Base-by-base conservation (phyloP, 2,888 invertebrate species). In the Euplexia lucipara region DNA sequence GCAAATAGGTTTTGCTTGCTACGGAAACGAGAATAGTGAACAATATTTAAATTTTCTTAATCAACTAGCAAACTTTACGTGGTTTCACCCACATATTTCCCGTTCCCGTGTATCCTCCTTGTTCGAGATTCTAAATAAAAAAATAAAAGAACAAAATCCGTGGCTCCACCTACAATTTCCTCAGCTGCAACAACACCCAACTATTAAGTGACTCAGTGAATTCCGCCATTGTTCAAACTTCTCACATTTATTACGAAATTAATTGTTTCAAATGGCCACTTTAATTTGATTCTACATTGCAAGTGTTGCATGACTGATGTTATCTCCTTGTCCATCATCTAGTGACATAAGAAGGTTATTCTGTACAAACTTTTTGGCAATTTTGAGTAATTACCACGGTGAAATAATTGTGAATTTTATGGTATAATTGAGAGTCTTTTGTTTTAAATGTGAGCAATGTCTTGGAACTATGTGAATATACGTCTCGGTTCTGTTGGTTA, bases 181-280 rank as follows among this genome's bases (percentile, higher is more conserved):
- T 63, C 26, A 63, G 39, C 44, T 34, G 49, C 35, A 53, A 41
- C 35, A 53, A 41, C 65, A 67, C 44, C 51, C 54, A 66, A 62
- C 68, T 57, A 84, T 79, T 74, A 73, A 62, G 52, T 78, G 73
- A 71, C 56, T 76, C 70, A 69, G 76, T 74, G 52, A 72, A 74
- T 76, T 70, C 66, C 49, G 26, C 81, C 49, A 84, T 84, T 84
- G 84, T 84, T 53, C 30, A 39, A 26, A 58, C 54, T 78, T 84
- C 83, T 71, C 83, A 83, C 82, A 77, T 81, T 64, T 74, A 73
- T 82, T 75, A 71, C 68, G 65, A 79, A 75, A 83, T 76, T 83
- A 77, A 80, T 82, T 78, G 66, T 80, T 75, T 70, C 32, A 67
- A 81, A 78, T 76, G 62, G 70, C 22, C 70, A 79, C 64, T 78